Percentiles rank a stretch among this genome's conserved stretches.
Evolutionary conservation across 1,140 invertebrate species (phyloP).

Genomic region (Paraescarpia echinospica): DNA sequence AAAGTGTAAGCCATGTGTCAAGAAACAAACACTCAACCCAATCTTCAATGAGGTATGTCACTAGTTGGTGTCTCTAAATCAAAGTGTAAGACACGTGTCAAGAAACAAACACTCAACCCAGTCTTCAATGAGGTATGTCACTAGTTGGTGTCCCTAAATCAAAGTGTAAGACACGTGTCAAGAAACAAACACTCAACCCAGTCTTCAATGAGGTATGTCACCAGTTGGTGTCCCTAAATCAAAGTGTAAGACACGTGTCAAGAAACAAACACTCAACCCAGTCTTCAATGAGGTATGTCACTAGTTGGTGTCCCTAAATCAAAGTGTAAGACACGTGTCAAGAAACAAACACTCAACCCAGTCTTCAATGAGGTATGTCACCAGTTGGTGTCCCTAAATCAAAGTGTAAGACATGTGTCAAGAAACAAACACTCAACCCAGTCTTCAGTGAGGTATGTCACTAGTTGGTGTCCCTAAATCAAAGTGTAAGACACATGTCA

Average conservation of each 20-base stretch:
- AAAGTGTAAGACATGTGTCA: conserved; percentile 83
- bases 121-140: conserved; percentile 78
- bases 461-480: conserved; percentile 20
- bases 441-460: conserved; percentile 78
- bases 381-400: conserved; percentile 64
- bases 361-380: conserved; percentile 66
- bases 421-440: conserved; percentile 91
- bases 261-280: conserved; percentile 91
- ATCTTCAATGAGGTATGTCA: conserved; percentile 66
- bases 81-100: conserved; percentile 83
- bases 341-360: conserved; percentile 91
- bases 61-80: conserved; percentile 64
- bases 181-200: conserved; percentile 91
- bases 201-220: conserved; percentile 66
- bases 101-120: conserved; percentile 91
- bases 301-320: conserved; percentile 20
- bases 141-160: conserved; percentile 20
- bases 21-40: conserved; percentile 91
- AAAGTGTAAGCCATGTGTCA: conserved; percentile 77
- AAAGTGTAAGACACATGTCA: conserved; percentile 77
- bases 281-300: conserved; percentile 78
- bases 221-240: conserved; percentile 64
- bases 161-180: conserved; percentile 77
- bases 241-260: conserved; percentile 83
- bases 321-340: conserved; percentile 77